Base-by-base conservation (phyloP, 1,140 invertebrate genomes). In the Drosophila truncata region DNA sequence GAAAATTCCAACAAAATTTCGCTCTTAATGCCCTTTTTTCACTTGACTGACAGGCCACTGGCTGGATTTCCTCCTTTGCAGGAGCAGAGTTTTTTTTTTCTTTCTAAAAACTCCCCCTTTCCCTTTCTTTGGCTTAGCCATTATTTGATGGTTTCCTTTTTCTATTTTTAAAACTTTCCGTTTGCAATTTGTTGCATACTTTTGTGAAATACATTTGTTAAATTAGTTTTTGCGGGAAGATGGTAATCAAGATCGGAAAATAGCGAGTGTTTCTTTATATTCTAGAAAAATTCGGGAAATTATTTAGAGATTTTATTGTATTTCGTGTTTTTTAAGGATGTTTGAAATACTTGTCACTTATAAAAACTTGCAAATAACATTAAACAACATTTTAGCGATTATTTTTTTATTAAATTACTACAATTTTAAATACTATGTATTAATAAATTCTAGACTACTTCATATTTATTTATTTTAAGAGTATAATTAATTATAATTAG, bases 1-100 rank as follows among this genome's bases (percentile, higher is more conserved):
- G 80, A 73, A 87, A 87, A 87, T 88, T 87, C 83, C 84, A 69
- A 83, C 84, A 88, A 87, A 88, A 86, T 82, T 69, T 83, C 67
- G 67, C 70, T 65, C 58, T 70, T 87, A 87, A 87, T 87, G 84
- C 77, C 80, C 33, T 72, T 65, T 83, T 84, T 84, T 77, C 84
- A 66, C 84, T 78, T 88, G 84, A 87, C 84, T 84, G 84, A 88
- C 84, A 70, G 83, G 16, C 69, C 69, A 29, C 18, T 23, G 46
- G 29, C 35, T 31, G 20, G 41, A 37, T 18, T 42, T 42, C 44
- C 31, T 9, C 33, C 57, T 13, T 44, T 39, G 10, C 20, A 39
- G 31, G 27, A 50, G 27, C 27, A 0, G 49, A 20, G n/a, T 50
- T 50, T 50, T 10, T 52, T 33, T 25, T 7, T 11, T 7, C 29